phyloP scores from a whole-genome alignment of 30 jellyfish, hydroid and myxozoan genomes.

The Chrysaora quinquecirrha region DNA sequence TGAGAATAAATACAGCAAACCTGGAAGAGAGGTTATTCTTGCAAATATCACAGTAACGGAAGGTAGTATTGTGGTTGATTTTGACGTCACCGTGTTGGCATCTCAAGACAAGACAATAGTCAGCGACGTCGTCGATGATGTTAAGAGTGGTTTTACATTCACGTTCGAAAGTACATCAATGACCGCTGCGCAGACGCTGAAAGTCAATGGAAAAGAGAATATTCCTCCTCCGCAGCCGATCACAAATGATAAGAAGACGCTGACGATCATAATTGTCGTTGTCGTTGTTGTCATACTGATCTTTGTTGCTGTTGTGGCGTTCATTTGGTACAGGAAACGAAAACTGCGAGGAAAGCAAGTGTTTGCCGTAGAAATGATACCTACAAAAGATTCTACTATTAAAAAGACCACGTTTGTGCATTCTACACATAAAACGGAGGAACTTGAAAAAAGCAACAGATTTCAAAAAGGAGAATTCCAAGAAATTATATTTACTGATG shows the following conservation, averaged over 20 bases:
- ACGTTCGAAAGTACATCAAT: constrained; percentile 34
- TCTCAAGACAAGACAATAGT: constrained; percentile 18
- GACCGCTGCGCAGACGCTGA: constrained; percentile 72
- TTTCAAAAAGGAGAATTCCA: constrained; percentile 19
- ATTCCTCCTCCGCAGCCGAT: constrained; percentile 54
- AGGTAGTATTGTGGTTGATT: constrained; percentile 81
- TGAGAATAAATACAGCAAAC: constrained; percentile 44
- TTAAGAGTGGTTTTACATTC: constrained; percentile 59
- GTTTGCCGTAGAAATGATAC: neutral
- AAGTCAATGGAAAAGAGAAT: constrained; percentile 69
- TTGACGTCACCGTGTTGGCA: constrained; percentile 37
- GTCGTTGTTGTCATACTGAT: constrained; percentile 61
- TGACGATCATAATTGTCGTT: constrained; percentile 26
- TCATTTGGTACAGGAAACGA: constrained; percentile 34
- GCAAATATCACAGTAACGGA: constrained; percentile 56
- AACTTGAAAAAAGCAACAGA: neutral
- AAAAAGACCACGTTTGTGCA: too few relatives aligned
- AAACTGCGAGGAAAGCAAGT: neutral
- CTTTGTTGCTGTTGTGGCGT: constrained; percentile 42
- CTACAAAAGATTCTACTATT: neutral
- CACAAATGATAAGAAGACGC: constrained; percentile 13
- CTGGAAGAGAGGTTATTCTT: constrained; percentile 54
- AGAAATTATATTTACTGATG: constrained; percentile 36
- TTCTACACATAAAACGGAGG: neutral
- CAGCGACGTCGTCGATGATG: constrained; percentile 49